Conservation (phyloP, 2,797 vertebrate species). For the Artibeus lituratus region DNA sequence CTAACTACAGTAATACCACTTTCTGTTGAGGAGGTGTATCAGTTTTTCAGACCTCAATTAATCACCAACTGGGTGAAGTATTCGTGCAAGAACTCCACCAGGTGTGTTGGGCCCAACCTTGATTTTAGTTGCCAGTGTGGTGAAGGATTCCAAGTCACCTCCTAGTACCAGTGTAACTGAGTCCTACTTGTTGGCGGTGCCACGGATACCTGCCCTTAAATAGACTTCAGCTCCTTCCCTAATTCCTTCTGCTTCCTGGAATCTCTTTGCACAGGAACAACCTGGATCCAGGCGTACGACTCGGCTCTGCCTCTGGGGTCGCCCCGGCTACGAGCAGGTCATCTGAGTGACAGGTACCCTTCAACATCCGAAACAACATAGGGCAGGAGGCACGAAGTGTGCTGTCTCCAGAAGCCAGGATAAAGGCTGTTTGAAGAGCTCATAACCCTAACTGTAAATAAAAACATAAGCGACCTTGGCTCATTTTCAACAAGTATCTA, state of each 20-base stretch:
- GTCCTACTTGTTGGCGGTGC: neutral
- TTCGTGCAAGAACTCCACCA: neutral
- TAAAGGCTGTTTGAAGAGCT: constrained; percentile 8
- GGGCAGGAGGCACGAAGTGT: constrained; percentile 29
- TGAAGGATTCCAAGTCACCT: neutral
- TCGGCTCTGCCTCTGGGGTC: neutral
- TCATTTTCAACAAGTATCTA: constrained; percentile 31
- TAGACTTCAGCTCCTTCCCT: neutral
- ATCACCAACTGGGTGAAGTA: neutral
- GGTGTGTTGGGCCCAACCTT: neutral
- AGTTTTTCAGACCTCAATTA: neutral
- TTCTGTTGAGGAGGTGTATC: neutral
- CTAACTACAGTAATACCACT: neutral
- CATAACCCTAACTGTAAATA: constrained; percentile 51
- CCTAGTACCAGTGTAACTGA: neutral
- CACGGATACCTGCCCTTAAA: neutral
- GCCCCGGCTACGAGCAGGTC: neutral
- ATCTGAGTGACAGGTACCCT: constrained; percentile 27
- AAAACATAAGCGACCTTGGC: constrained; percentile 46
- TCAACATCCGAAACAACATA: neutral
- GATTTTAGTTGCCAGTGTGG: neutral
- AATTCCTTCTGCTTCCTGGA: neutral
- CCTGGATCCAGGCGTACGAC: neutral
- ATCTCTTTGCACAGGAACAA: neutral
- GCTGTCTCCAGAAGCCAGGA: constrained; percentile 33